These are phyloP conservation scores for Cyanoliseus patagonus DNA, from an alignment of 2,113 vertebrate genomes.

Conservation along the genomic window DNA sequence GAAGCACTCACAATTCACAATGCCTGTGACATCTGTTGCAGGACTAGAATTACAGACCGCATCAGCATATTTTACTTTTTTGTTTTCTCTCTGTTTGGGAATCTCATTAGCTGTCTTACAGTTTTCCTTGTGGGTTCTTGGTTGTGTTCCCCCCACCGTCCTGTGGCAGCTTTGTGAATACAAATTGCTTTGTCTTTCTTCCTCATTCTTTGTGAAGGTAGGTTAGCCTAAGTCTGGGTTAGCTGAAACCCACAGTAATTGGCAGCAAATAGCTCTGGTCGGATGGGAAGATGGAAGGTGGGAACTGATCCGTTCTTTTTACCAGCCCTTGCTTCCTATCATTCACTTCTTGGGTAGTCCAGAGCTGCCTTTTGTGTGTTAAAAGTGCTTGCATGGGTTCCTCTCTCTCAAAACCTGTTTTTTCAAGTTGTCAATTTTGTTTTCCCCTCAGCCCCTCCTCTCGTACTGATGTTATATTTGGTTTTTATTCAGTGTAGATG, in stretches of 20 bases:
- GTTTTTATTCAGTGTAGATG: neutral
- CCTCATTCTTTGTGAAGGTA: neutral
- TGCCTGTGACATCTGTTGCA: neutral
- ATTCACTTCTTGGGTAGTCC: neutral
- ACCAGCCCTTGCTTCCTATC: neutral
- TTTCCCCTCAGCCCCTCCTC: neutral
- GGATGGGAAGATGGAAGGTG: neutral
- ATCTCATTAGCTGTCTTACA: neutral
- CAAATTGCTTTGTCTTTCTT: neutral
- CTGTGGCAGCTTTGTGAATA: neutral
- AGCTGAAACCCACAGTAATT: neutral
- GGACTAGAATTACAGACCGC: neutral
- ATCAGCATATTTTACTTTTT: neutral
- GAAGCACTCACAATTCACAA: neutral
- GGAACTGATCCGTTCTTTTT: neutral
- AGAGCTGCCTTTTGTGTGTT: neutral
- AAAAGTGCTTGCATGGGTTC: neutral
- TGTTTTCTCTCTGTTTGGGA: neutral
- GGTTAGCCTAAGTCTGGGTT: neutral
- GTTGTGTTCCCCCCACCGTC: neutral
- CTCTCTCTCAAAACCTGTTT: neutral
- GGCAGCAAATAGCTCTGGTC: neutral
- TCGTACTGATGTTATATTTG: neutral
- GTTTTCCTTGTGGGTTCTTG: neutral
- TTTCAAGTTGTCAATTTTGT: neutral